A percentile compares a stretch with the other conserved stretches of the same genome.
phyloP scores from a whole-genome alignment of 1,140 invertebrate species.

The Rhopalosiphum padi region DNA sequence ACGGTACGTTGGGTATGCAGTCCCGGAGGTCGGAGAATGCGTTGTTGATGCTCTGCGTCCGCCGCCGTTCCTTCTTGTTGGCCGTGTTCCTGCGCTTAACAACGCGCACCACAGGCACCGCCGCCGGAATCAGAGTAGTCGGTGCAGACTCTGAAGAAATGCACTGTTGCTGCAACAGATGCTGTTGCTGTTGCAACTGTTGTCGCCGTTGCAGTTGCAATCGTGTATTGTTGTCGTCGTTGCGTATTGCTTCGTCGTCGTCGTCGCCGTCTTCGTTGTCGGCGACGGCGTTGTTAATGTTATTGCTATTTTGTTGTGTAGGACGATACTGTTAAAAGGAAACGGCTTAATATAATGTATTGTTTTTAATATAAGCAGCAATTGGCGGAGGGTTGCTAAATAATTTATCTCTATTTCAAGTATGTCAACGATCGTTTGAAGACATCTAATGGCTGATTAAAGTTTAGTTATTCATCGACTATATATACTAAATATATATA shows the following conservation, averaged over 20 bases:
- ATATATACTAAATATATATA: too few relatives aligned
- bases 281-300: neutral
- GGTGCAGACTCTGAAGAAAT: neutral
- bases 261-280: neutral
- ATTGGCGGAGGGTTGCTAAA: too few relatives aligned
- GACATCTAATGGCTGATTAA: too few relatives aligned
- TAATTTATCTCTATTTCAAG: too few relatives aligned
- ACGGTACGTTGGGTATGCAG: slow-evolving; percentile 94
- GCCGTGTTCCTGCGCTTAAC: slow-evolving; percentile 80
- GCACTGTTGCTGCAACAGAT: neutral
- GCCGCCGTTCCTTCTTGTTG: slow-evolving; percentile 91
- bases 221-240: neutral
- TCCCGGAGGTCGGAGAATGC: slow-evolving; percentile 91
- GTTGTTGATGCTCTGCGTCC: slow-evolving; percentile 94
- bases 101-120: slow-evolving; percentile 68
- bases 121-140: neutral
- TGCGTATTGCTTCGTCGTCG: neutral
- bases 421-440: too few relatives aligned
- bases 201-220: neutral
- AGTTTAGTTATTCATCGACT: too few relatives aligned
- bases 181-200: neutral
- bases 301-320: neutral
- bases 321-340: neutral
- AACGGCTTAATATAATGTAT: neutral
- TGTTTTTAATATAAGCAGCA: neutral